Evolutionary conservation across 2,113 vertebrate species (phyloP), one percentile per base, ranked within the genome.

Genomic region (Myotis lucifugus): DNA sequence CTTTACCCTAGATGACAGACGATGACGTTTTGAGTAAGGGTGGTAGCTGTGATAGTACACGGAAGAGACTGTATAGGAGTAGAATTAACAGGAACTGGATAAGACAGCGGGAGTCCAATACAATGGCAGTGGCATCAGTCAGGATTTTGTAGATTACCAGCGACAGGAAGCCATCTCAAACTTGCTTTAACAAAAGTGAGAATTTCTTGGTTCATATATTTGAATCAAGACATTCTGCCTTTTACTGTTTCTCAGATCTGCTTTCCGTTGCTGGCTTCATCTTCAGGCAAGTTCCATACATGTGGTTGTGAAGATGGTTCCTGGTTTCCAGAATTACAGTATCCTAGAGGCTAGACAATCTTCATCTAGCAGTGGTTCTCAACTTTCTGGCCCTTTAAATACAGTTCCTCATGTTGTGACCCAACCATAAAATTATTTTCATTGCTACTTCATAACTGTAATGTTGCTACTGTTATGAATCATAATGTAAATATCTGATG

Each of bases 151-250:
- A 84, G 61, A 95, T 93, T 93, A 59, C 5, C 91, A 90, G 76
- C 91, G 89, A 91, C 70, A 96, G 37, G 72, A 81, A 89, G 23
- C 66, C 83, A 91, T 81, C 11, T 96, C 40, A 86, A 82, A 93
- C n/a, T 70, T 83, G 17, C 21, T 86, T 86, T 74, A 81, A 81
- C 5, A 83, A 90, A 96, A 96, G 85, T 94, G 70, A 82, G 42
- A 87, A 88, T 85, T 48, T 76, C 69, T 52, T 73, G 40, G 37
- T 82, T 95, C 76, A 66, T 70, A 48, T 89, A 95, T 93, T 82
- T 92, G 76, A 90, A 85, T 87, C 32, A 78, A 83, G 54, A 52
- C 11, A 50, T 54, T 91, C 64, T 91, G 18, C 84, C 56, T 70
- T 37, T 91, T 66, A 48, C 69, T 64, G 5, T 95, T 84, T 96